Evolutionary conservation across 2,113 vertebrate genomes (phyloP), one percentile per base, ranked within the genome.

Genomic region (Abramis brama): DNA sequence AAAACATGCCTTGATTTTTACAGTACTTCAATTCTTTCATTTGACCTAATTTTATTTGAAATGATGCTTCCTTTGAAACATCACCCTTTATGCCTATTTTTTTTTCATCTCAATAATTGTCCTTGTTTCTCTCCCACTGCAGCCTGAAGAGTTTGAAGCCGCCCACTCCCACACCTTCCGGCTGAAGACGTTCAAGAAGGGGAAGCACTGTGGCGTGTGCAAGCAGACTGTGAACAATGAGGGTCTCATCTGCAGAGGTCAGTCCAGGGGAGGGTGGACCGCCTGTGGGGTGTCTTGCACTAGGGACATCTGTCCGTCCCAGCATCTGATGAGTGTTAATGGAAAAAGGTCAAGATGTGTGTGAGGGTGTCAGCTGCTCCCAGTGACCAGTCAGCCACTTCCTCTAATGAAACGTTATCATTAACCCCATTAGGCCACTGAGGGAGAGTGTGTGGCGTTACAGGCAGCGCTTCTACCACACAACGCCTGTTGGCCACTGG

Each of bases 141-240:
- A 99, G 97, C 97, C 97, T 4, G 96, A 98, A 90, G 98, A 99
- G 83, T 91, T 97, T 91, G 97, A 99, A 89, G 94, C 95, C 0
- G 94, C 96, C 89, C 95, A 96, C 6, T 95, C 94, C 1, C 98
- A 99, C 90, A 93, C 94, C 6, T 99, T 99, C 93, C 95, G 97
- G 90, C 96, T 96, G 94, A 98, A 97, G 92, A 98, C 95, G 36
- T 99, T 99, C 93, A 98, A 97, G 95, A 98, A 97, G 94, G 94
- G 96, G 93, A 98, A 97, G 86, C 95, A 96, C 2, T 99, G 98
- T 1, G 95, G 95, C 4, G 96, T 97, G 43, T 99, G 98, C 88
- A 96, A 97, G 2, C 97, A 98, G 94, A 94, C 93, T 66, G 96
- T 99, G 94, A 93, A 93, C 4, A 95, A 96, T 80, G 97, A 99